Evolutionary conservation across 2,888 invertebrate genomes (phyloP), one percentile per base, ranked within the genome.

Genomic region (Psylliodes chrysocephalus): DNA sequence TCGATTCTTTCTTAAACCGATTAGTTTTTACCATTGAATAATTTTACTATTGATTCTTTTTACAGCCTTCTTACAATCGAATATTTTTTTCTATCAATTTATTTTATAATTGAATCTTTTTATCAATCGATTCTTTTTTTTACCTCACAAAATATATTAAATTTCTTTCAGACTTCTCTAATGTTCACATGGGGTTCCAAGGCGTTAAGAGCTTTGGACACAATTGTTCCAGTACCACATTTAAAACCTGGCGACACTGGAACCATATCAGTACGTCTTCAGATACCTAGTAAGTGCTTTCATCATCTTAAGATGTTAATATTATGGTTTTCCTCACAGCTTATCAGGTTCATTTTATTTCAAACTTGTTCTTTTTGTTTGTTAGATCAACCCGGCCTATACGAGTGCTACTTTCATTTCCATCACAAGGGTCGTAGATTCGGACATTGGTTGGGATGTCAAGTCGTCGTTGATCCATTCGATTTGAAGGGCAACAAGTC

Each of bases 391-490:
- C 75, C 80, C 28, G 83, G 83, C 7, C 73, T 73, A 22, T 84
- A 83, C 66, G 82, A 84, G 70, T 81, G 81, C 55, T 82, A 83
- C 69, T 84, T 82, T 82, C 80, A 83, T 63, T 83, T 84, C 68
- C 78, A 81, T 64, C 81, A 83, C 64, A 74, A 77, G 30, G 79
- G 79, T 1, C 75, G 77, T n/a, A 78, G 83, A 46, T 84, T 84
- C 67, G 84, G 83, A 0, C 80, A 81, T 22, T 82, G 82, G 81
- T 64, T 84, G 8, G 79, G 81, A 12, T 82, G 81, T 62, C 77
- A 80, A 44, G 70, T 83, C 4, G 77, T 79, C 14, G 82, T 83
- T 1, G 82, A 82, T 60, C 66, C 71, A 1, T 74, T 74, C 51
- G 67, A 71, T 57, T 61, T 70, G 18, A 70, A 70, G 54, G 71